Base-by-base conservation (phyloP, 1,140 invertebrate species). In the Drosophila nigrodunni region DNA sequence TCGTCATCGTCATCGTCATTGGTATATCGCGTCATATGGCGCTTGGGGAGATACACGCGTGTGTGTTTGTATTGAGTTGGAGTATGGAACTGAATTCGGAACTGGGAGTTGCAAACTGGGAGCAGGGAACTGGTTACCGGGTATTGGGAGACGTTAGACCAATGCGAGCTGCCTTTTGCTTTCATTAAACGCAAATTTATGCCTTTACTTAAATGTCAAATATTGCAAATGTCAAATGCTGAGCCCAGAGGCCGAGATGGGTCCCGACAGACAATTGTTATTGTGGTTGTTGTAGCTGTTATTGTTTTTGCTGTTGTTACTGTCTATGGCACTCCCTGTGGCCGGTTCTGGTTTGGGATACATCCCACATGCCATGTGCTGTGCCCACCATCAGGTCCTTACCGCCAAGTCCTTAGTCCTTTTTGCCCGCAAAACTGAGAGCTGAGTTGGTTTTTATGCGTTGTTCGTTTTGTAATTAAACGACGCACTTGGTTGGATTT, bases 401-500 rank as follows among this genome's bases (percentile, higher is more conserved):
- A 30, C 4, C 3, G 25, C 25, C 43, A 61, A 60, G 43, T 46
- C 34, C 11, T 55, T 25, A 43, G 37, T 54, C 39, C 37, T 21
- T 60, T 44, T 5, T 30, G 25, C 57, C 74, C 7, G 34, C 34
- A 55, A 52, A n/a, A 39, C 52, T 39, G 52, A 70, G 35, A 65
- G 44, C 30, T 43, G 49, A 25, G 67, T 80, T 65, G 85, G 80
- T 89, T 89, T 89, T 89, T 89, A 89, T 89, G 85, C 78, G 85
- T 85, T 89, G 85, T 89, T 90, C 87, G 87, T 90, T 90, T 90
- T 90, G 87, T 90, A 90, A 90, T 90, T 90, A 90, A 90, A 85
- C 82, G 82, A 87, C 83, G 85, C 83, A 87, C 85, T 87, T 88
- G 83, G 70, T 54, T 88, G 77, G 77, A 74, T 80, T 85, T 71